phyloP scores from a whole-genome alignment of 2,797 vertebrate species.

The Cryptoprocta ferox region DNA sequence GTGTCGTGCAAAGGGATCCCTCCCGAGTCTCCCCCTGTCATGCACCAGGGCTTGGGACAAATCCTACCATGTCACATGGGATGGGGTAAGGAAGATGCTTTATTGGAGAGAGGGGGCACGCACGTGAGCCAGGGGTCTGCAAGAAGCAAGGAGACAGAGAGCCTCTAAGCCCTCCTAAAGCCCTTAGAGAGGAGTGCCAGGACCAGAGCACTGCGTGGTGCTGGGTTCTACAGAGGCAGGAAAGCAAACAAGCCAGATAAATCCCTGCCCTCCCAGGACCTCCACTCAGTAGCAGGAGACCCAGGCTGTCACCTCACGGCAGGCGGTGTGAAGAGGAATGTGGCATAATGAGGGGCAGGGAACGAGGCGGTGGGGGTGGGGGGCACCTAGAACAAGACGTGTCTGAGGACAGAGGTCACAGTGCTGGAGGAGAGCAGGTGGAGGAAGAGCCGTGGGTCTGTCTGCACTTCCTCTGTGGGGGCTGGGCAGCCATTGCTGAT shows the following conservation, averaged over 20 bases:
- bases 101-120: not conserved
- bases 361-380: rapidly evolving
- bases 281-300: not conserved
- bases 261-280: not conserved
- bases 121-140: not conserved
- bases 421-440: not conserved
- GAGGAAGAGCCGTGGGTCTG: not conserved
- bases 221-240: too few species aligned
- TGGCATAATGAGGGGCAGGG: not conserved
- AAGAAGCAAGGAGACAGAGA: not conserved
- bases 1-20: not conserved
- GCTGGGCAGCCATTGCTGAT: rapidly evolving
- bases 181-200: not conserved
- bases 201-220: not conserved
- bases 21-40: not conserved
- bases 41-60: not conserved
- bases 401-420: not conserved
- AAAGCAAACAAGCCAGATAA: not conserved
- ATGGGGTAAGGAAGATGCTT: not conserved
- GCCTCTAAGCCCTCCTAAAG: not conserved
- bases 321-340: not conserved
- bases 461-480: not conserved
- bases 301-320: rapidly evolving
- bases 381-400: too few species aligned
- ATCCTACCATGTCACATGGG: not conserved